Base-by-base conservation (phyloP, 2,888 invertebrate species). In the Diaphora mendica region DNA sequence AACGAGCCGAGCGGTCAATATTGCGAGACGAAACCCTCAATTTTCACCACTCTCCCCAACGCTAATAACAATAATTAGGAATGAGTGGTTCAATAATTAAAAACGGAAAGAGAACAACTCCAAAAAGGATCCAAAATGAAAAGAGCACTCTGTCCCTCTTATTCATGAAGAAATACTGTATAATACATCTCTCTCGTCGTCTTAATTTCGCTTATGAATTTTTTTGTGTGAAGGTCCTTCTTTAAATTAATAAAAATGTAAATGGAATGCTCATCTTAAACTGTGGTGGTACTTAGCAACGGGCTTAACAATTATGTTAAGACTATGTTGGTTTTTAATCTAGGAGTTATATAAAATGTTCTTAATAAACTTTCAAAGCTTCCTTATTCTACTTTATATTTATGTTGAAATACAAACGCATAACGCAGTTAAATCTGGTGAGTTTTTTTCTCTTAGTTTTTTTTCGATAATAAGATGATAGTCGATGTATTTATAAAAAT, bases 81-180 rank as follows among this genome's bases (percentile, higher is more conserved):
- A 96, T 96, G 96, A 96, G 96, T 96, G 96, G 96, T 96, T 95
- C 96, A 94, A 96, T 96, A 96, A 96, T 96, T 96, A 96, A 96
- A 96, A 96, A 96, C 96, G 96, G 96, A 95, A 95, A 94, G 94
- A 93, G 93, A 94, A 93, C 91, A 92, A 91, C 92, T 91, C 89
- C 90, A 90, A 93, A 94, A 94, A 94, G 93, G 91, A 92, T 88
- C 80, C 82, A 79, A 86, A 83, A 84, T 86, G 83, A 84, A 86
- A 91, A 91, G 91, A 91, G 86, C 74, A 51, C 68, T 64, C 84
- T 77, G 73, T 90, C 91, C 88, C 91, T 81, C 87, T 90, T 85
- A 85, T 82, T 81, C 78, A 75, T 79, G 81, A 78, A 75, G 69
- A 81, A 82, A 82, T 75, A 74, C 66, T 80, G 78, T 86, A 86